A percentile compares a stretch with the other conserved stretches of the same genome.
These are phyloP conservation scores for Oreochromis grahami DNA, from an alignment of 2,797 vertebrate genomes.

Conservation along the genomic window DNA sequence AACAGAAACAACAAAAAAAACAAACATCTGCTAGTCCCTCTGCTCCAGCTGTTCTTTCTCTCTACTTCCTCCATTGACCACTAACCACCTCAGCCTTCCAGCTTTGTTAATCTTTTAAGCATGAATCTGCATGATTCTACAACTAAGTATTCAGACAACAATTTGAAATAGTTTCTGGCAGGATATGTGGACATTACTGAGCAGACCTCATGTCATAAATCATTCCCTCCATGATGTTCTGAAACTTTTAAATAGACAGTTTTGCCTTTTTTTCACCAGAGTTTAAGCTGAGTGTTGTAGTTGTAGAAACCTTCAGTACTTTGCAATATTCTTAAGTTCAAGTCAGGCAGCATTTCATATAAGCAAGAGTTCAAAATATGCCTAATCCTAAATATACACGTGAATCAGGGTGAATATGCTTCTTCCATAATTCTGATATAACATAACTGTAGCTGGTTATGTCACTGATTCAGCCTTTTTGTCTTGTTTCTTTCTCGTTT, in stretches of 20 bases:
- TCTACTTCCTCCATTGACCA: conserved; percentile 24
- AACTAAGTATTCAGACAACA: conserved; percentile 30
- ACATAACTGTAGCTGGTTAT: conserved; percentile 53
- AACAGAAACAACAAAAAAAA: not conserved
- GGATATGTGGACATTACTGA: conserved; percentile 36
- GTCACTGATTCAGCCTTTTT: conserved; percentile 41
- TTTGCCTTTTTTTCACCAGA: conserved; percentile 49
- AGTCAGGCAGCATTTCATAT: conserved; percentile 18
- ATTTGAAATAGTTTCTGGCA: conserved; percentile 16
- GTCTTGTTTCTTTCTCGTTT: not conserved
- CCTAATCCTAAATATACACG: conserved; percentile 33
- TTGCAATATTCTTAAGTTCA: not conserved
- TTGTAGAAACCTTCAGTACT: conserved; percentile 37
- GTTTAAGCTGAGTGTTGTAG: conserved; percentile 36
- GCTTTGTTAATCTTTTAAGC: conserved; percentile 49
- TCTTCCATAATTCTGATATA: conserved; percentile 49
- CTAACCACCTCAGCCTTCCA: conserved; percentile 37
- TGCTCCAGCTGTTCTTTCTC: conserved; percentile 17
- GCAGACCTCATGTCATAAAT: conserved; percentile 42
- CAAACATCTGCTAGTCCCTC: conserved; percentile 21
- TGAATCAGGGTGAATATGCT: conserved; percentile 57
- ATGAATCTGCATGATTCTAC: conserved; percentile 72
- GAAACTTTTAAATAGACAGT: conserved; percentile 28
- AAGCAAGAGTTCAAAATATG: conserved; percentile 31
- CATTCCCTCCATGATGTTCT: conserved; percentile 13